Base-by-base conservation (phyloP, 2,888 invertebrate species). In the Diadegma fenestrale region DNA sequence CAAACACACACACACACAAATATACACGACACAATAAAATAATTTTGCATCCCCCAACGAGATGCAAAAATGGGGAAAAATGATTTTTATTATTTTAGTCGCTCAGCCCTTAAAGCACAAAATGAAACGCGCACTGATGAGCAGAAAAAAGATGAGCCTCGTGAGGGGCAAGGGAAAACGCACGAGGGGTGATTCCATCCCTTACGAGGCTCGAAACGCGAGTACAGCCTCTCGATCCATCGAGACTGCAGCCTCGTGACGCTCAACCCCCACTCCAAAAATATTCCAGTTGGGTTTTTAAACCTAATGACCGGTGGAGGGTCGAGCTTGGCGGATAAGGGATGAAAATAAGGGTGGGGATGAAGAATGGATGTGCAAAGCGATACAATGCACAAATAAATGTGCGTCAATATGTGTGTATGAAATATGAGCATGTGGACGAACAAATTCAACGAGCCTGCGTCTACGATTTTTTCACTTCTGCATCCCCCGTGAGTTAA, bases 321-420 rank as follows among this genome's bases (percentile, higher is more conserved):
- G 64, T 45, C 51, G 73, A 69, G 51, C 76, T 64, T 33, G n/a
- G n/a, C 22, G 43, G 51, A 66, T 54, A 54, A 73, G 73, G 73
- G 80, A 71, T 80, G 76, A 80, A 66, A 72, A 19, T 61, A 17
- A 43, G 76, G 64, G 58, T 63, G 80, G 71, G 14, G 58, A 63
- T 45, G 33, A 30, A 33, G 82, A 69, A 51, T 54, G 71, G 75
- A 82, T 48, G 54, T 69, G 43, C 45, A 51, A 88, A 86, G 87
- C 86, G 87, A 87, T 85, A 87, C 88, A 88, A 89, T 88, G 88
- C 88, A 22, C 61, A 33, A 72, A 72, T 58, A 61, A 78, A 51
- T 71, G 72, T 64, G 14, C 66, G 61, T 71, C 48, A 19, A 51
- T 75, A 19, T 22, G 43, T 22, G 43, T 48, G 48, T 19, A 71